phyloP scores from a whole-genome alignment of 2,797 vertebrate species.

The Enteromius radiatus region DNA sequence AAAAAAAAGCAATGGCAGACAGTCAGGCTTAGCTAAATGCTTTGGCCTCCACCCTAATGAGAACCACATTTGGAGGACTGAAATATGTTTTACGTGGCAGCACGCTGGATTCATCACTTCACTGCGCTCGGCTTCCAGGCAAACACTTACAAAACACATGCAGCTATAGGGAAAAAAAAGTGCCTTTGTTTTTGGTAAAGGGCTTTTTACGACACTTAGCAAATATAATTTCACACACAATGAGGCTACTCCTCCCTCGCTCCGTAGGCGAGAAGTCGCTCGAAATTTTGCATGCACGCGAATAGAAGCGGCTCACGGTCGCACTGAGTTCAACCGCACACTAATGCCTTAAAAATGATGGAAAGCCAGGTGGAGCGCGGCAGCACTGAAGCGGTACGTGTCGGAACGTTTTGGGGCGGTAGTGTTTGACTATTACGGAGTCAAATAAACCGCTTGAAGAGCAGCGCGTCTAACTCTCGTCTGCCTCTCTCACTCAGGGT shows the following conservation, averaged over 20 bases:
- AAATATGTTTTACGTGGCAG: constrained; percentile 80
- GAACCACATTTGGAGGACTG: constrained; percentile 85
- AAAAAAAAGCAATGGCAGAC: constrained; percentile 59
- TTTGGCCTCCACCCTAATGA: constrained; percentile 81
- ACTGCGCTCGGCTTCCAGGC: constrained; percentile 64
- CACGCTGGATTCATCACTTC: constrained; percentile 66
- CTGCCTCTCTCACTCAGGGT: background rate
- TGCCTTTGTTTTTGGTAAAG: constrained; percentile 24
- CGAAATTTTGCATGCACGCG: background rate
- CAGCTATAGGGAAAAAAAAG: constrained; percentile 45
- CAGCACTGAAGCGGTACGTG: background rate
- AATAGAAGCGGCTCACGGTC: background rate
- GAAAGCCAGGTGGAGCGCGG: constrained; percentile 6
- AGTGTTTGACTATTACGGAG: constrained; percentile 1
- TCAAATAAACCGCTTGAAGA: constrained; percentile 22
- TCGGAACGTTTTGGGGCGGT: background rate
- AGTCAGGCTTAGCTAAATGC: constrained; percentile 81
- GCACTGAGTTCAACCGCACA: background rate
- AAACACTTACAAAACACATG: constrained; percentile 43
- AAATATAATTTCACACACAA: constrained; percentile 37
- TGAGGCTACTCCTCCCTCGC: constrained; percentile 21
- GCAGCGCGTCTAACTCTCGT: background rate
- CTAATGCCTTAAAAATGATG: constrained; percentile 9
- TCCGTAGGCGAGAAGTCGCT: constrained; percentile 15
- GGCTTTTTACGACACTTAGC: constrained; percentile 32